Evolutionary conservation across 2,797 vertebrate genomes (phyloP).

Genomic region (Eleutherodactylus coqui): DNA sequence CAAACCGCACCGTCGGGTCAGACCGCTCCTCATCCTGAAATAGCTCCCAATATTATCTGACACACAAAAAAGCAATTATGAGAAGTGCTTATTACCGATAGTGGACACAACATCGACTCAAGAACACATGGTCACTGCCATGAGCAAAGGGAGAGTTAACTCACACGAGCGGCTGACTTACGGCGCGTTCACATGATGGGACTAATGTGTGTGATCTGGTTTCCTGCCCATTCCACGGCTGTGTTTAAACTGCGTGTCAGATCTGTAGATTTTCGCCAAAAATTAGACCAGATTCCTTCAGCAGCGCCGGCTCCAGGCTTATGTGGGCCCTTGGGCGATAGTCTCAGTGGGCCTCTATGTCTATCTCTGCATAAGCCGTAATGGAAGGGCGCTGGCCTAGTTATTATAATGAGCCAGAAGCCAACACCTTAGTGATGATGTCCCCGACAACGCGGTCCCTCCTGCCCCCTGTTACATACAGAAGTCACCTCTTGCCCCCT

Average conservation of each 20-base stretch:
- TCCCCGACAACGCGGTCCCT: too few species aligned
- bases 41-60: conserved; percentile 5
- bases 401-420: too few species aligned
- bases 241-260: neutral
- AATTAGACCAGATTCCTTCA: neutral
- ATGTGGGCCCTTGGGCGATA: too few species aligned
- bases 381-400: too few species aligned
- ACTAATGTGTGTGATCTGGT: neutral
- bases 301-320: too few species aligned
- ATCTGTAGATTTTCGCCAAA: neutral
- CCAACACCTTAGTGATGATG: too few species aligned
- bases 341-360: too few species aligned
- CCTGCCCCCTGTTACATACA: too few species aligned
- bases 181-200: neutral
- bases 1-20: conserved; percentile 26
- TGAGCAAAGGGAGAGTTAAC: neutral
- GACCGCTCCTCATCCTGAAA: neutral
- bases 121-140: neutral
- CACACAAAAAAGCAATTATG: conserved; percentile 2
- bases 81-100: neutral
- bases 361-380: too few species aligned
- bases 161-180: neutral
- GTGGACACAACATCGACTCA: neutral
- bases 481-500: too few species aligned
- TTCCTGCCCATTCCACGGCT: neutral